Evolutionary conservation across 2,888 invertebrate genomes (phyloP), one percentile per base, ranked within the genome.

Genomic region (Aproaerema taeniolella): DNA sequence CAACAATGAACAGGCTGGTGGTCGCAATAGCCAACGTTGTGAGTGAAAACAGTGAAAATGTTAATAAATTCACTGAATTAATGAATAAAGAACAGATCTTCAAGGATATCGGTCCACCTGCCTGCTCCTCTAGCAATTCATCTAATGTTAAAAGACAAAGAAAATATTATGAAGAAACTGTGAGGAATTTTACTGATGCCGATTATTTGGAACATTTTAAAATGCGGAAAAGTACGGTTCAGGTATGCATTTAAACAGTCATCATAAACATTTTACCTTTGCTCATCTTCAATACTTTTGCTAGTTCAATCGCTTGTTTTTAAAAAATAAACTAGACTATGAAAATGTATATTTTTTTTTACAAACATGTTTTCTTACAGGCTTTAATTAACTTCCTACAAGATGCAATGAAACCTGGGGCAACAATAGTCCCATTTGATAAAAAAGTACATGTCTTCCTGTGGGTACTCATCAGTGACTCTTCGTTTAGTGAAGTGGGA

Each of bases 401-500:
- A 46, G 63, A 59, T 15, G 46, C 58, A 48, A 47, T 67, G 8
- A 66, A 61, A 32, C 53, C 66, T 16, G 68, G 68, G 2, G 60
- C 47, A 38, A 49, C 50, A n/a, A 48, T 59, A 36, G 64, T 82
- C 4, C 55, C 76, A 12, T 47, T 86, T 12, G 78, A 79, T 29
- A 85, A 82, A 53, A 85, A 83, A 53, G 68, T 83, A 6, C 80
- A 83, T 58, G 53, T 86, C 13, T 85, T 85, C 54, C 55, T 86
- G 6, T 80, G 75, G 71, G 50, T 77, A 9, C 43, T 85, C 41
- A 71, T 68, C 39, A 79, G 61, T 61, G 68, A 78, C 46, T 56
- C 63, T 40, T 80, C 82, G 6, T 85, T 67, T 44, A 74, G 61
- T 67, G 80, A 81, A 49, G 58, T 74, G 42, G 76, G 75, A 1